Percentiles rank a stretch among this genome's conserved stretches.
Evolutionary conservation across 1,140 invertebrate species (phyloP).

Genomic region (Mylabris phalerata): DNA sequence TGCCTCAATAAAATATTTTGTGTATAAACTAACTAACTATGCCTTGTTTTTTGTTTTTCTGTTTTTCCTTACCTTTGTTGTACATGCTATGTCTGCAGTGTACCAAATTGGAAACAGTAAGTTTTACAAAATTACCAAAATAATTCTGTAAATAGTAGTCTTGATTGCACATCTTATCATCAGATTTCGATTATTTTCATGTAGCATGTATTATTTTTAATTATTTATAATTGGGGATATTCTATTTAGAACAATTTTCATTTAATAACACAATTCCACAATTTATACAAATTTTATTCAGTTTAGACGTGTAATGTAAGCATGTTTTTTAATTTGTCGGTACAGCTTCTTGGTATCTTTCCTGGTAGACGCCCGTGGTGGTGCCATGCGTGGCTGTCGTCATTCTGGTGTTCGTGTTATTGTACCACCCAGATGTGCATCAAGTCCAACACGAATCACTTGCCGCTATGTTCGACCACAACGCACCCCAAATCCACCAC

Average conservation of each 20-base stretch:
- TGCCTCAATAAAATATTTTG: conserved; percentile 12
- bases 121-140: conserved; percentile 28
- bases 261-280: not conserved
- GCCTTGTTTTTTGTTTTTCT: conserved; percentile 19
- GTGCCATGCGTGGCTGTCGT: conserved; percentile 92
- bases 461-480: conserved; percentile 80
- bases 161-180: not conserved
- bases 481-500: conserved; percentile 79
- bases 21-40: conserved; percentile 7
- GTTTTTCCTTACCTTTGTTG: conserved; percentile 28
- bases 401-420: conserved; percentile 92
- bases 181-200: conserved; percentile 1
- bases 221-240: conserved; percentile 3
- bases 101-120: conserved; percentile 42
- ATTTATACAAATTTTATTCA: too few species aligned
- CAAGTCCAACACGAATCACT: conserved; percentile 88
- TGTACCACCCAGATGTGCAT: conserved; percentile 86
- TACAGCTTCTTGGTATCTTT: conserved; percentile 92
- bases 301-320: too few species aligned
- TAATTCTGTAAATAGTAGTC: not conserved
- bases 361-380: conserved; percentile 92
- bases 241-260: conserved; percentile 2
- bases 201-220: conserved; percentile 4
- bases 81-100: conserved; percentile 32
- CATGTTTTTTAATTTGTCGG: not conserved